Conservation (phyloP, 2,113 vertebrate species). For the Sporophila hypoxantha region DNA sequence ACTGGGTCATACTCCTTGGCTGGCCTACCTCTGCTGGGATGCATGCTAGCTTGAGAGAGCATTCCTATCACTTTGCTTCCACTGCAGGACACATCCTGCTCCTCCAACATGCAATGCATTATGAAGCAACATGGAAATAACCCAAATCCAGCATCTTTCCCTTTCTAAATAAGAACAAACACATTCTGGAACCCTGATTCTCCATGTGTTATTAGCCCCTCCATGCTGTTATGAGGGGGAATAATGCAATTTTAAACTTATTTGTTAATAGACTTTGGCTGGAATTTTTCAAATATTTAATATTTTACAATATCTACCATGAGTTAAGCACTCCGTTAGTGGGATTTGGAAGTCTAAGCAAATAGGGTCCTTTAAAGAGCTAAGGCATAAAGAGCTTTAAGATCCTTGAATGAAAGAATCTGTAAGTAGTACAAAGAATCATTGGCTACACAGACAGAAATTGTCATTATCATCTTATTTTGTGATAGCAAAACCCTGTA, state of each 20-base stretch:
- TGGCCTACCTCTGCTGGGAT: background rate
- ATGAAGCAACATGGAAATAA: background rate
- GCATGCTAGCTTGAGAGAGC: background rate
- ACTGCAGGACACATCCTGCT: background rate
- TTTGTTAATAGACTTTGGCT: background rate
- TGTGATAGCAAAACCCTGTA: constrained; percentile 25
- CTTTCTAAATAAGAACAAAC: background rate
- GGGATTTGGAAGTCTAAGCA: constrained; percentile 2
- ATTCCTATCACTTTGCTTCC: background rate
- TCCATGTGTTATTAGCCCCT: background rate
- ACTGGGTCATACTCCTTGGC: background rate
- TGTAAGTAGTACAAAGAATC: constrained; percentile 39
- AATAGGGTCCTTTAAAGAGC: constrained; percentile 21
- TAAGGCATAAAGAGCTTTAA: constrained; percentile 22
- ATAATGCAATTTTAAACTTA: background rate
- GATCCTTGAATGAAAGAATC: constrained; percentile 25
- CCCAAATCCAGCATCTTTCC: background rate
- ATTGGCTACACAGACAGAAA: background rate
- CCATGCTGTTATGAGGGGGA: background rate
- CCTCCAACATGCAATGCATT: background rate
- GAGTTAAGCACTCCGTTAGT: background rate
- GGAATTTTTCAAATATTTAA: background rate
- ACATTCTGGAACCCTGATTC: background rate
- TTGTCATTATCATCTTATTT: constrained; percentile 39
- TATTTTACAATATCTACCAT: background rate